These are phyloP conservation scores for Patiria miniata DNA, from an alignment of 35 echinoderm and acorn worm species.

Conservation along the genomic window DNA sequence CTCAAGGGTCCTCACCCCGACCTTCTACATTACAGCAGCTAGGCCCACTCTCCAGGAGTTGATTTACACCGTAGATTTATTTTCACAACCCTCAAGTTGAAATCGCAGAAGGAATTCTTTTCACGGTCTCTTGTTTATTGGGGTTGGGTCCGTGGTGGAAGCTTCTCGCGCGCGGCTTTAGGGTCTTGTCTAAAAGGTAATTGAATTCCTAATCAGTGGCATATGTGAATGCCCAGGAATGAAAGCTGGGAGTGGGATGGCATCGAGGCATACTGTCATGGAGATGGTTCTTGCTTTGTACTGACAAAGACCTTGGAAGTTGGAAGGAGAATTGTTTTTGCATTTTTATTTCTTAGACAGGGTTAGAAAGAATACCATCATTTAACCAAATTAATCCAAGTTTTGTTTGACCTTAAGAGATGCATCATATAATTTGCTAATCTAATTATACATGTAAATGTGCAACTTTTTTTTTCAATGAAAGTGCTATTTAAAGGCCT, in stretches of 20 bases:
- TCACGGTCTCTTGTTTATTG: neutral
- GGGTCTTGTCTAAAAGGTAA: neutral
- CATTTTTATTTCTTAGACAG: too few species aligned
- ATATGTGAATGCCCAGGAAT: conserved; percentile 8
- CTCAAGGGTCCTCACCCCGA: neutral
- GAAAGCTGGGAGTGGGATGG: neutral
- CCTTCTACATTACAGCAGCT: neutral
- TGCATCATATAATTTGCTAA: too few species aligned
- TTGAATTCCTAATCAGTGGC: conserved; percentile 5
- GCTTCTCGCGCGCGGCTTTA: neutral
- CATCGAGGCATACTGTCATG: neutral
- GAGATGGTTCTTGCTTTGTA: neutral
- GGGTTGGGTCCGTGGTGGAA: neutral
- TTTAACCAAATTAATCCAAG: too few species aligned
- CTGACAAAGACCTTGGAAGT: neutral
- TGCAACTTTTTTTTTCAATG: too few species aligned
- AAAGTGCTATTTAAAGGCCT: too few species aligned
- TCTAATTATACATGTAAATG: too few species aligned
- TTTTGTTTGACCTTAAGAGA: too few species aligned
- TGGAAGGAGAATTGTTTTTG: neutral
- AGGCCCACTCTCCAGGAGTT: neutral
- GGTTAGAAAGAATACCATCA: too few species aligned
- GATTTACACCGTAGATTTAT: conserved; percentile 19
- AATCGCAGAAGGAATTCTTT: neutral
- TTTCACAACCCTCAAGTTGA: conserved; percentile 25